These are phyloP conservation scores for Biston stratarius DNA, from an alignment of 2,888 invertebrate species.

Conservation along the genomic window DNA sequence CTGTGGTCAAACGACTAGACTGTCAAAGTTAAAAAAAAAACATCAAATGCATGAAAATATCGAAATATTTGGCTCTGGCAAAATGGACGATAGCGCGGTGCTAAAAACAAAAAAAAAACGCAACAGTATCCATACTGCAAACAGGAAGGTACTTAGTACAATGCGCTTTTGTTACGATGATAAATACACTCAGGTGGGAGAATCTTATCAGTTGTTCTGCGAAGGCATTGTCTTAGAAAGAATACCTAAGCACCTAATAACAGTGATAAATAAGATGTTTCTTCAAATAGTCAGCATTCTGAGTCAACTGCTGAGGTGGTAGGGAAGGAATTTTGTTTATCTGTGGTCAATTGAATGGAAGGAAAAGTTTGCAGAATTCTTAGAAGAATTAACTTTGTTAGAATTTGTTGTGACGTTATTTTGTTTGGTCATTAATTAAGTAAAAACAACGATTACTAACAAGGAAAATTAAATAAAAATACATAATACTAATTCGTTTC, in stretches of 20 bases:
- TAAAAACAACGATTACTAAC: too few species aligned
- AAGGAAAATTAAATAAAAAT: too few species aligned
- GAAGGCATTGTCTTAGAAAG: slow-evolving; percentile 27
- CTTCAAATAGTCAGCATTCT: slow-evolving; percentile 17
- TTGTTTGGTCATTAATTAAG: too few species aligned
- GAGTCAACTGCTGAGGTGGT: slow-evolving; percentile 12
- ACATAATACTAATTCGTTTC: too few species aligned
- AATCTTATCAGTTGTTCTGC: slow-evolving; percentile 26
- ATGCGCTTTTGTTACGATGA: slow-evolving; percentile 23
- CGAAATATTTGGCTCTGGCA: too few species aligned
- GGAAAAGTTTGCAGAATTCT: slow-evolving; percentile 7
- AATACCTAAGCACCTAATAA: slow-evolving; percentile 14
- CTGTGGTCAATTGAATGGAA: slow-evolving; percentile 13
- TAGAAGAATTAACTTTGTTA: background rate
- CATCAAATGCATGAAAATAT: too few species aligned
- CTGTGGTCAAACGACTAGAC: too few species aligned
- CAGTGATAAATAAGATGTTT: slow-evolving; percentile 16
- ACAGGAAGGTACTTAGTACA: background rate
- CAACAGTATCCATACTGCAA: slow-evolving; percentile 17
- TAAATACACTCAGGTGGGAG: slow-evolving; percentile 24
- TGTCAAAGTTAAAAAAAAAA: too few species aligned
- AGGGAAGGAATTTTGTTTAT: slow-evolving; percentile 12
- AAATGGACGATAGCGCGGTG: too few species aligned
- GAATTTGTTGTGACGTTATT: background rate
- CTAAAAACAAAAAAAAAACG: background rate